Conservation (phyloP, 2,888 invertebrate species). For the Ennomos quercinarius region DNA sequence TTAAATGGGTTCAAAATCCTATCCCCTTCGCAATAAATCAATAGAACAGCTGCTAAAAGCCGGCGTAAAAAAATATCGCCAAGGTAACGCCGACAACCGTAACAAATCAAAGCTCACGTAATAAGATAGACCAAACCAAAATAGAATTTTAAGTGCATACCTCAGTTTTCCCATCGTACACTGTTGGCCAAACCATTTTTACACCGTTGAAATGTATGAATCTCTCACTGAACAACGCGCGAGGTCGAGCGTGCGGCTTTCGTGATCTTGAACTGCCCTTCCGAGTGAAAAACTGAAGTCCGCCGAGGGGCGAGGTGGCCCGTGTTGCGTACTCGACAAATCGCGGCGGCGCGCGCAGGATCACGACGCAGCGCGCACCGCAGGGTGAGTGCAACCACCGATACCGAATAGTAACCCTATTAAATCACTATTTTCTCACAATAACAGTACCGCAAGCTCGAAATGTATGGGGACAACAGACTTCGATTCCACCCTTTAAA, state of each 20-base stretch:
- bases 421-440: constrained; percentile 34
- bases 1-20: no score
- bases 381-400: constrained; percentile 61
- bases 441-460: constrained; percentile 25
- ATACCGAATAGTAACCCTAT: constrained; percentile 51
- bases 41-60: constrained; percentile 41
- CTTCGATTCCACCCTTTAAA: constrained; percentile 35
- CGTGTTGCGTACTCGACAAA: constrained; percentile 73
- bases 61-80: constrained; percentile 52
- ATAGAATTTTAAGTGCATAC: constrained; percentile 57
- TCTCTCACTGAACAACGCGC: constrained; percentile 61
- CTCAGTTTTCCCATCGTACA: constrained; percentile 74
- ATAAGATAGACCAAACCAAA: constrained; percentile 49
- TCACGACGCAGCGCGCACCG: constrained; percentile 54
- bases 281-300: constrained; percentile 73
- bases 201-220: constrained; percentile 53
- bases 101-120: constrained; percentile 57
- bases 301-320: constrained; percentile 61
- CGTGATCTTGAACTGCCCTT: constrained; percentile 86
- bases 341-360: constrained; percentile 74
- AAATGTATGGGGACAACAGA: constrained; percentile 35
- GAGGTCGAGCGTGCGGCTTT: constrained; percentile 67
- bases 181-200: constrained; percentile 78
- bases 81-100: constrained; percentile 51
- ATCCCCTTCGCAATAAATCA: constrained; percentile 8